Conservation (phyloP, 1,140 invertebrate species). For the Heliconius congener region DNA sequence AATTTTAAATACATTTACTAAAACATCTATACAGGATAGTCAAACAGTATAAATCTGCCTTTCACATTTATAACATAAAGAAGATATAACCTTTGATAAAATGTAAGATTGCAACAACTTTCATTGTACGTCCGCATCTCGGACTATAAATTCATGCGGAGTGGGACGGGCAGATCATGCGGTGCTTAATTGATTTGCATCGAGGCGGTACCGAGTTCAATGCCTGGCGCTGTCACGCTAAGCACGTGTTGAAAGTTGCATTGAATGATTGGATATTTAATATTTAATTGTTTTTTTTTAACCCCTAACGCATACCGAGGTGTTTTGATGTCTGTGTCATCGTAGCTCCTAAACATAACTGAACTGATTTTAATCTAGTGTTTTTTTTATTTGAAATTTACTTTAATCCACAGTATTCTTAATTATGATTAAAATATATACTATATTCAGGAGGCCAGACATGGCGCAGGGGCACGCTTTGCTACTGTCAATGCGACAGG, state of each 20-base stretch:
- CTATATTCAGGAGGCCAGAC: too few species aligned
- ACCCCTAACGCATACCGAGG: not conserved
- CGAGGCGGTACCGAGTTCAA: slow-evolving; percentile 54
- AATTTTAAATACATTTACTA: not conserved
- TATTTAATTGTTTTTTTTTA: not conserved
- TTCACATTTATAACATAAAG: slow-evolving; percentile 7
- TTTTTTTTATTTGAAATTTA: too few species aligned
- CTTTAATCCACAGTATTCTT: too few species aligned
- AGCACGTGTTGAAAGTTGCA: not conserved
- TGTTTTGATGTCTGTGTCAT: not conserved
- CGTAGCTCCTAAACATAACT: too few species aligned
- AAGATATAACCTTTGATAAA: slow-evolving; percentile 14
- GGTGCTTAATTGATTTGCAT: slow-evolving; percentile 62
- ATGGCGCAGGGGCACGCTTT: too few species aligned
- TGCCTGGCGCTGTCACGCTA: slow-evolving; percentile 23
- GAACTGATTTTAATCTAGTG: too few species aligned
- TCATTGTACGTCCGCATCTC: slow-evolving; percentile 39
- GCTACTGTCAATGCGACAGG: too few species aligned
- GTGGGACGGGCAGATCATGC: slow-evolving; percentile 64
- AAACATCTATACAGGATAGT: not conserved
- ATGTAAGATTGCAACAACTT: slow-evolving; percentile 23
- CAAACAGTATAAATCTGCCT: slow-evolving; percentile 8
- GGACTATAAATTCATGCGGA: slow-evolving; percentile 36
- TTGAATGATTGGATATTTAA: not conserved
- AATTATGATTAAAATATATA: too few species aligned